Evolutionary conservation across 2,888 invertebrate genomes (phyloP).

Genomic region (Agriopis aurantiaria): DNA sequence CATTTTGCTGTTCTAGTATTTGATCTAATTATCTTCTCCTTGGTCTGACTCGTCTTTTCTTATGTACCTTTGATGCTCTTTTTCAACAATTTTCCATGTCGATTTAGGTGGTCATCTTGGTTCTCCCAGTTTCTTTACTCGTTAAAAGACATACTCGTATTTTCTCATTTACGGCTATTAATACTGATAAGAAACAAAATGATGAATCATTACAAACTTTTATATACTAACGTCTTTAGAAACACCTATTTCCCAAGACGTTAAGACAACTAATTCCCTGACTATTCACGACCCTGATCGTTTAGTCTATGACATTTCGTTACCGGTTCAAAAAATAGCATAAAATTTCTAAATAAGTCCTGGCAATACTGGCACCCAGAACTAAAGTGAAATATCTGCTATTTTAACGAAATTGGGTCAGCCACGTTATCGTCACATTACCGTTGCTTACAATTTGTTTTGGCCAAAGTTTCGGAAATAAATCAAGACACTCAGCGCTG

Average conservation of each 20-base stretch:
- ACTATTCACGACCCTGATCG: constrained; percentile 33
- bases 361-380: constrained; percentile 34
- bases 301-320: constrained; percentile 27
- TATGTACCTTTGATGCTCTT: too few relatives aligned
- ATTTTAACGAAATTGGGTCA: constrained; percentile 52
- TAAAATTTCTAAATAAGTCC: constrained; percentile 15
- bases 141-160: too few relatives aligned
- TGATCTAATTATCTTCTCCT: too few relatives aligned
- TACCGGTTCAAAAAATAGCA: constrained; percentile 14
- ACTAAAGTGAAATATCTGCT: constrained; percentile 63
- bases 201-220: neutral
- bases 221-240: neutral
- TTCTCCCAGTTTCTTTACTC: too few relatives aligned
- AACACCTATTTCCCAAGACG: neutral
- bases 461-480: constrained; percentile 46
- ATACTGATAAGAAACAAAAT: too few relatives aligned
- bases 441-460: constrained; percentile 60
- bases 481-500: constrained; percentile 32
- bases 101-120: too few relatives aligned
- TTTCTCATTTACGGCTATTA: too few relatives aligned
- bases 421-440: constrained; percentile 60
- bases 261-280: neutral
- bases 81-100: too few relatives aligned
- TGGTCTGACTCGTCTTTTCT: too few relatives aligned
- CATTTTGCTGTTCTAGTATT: too few relatives aligned